Base-by-base conservation (phyloP, 2,888 invertebrate genomes). In the Cephus pygmeus region DNA sequence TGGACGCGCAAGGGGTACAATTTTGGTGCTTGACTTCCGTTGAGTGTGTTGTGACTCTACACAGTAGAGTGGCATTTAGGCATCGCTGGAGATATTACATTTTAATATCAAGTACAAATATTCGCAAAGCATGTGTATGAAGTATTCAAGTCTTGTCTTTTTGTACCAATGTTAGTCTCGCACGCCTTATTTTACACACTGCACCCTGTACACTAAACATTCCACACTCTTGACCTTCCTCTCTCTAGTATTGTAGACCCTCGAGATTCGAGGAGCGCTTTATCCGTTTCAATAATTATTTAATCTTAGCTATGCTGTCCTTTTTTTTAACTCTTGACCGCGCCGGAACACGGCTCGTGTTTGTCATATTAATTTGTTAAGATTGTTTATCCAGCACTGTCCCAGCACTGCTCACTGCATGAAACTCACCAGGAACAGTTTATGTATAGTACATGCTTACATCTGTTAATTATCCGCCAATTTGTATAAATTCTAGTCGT, bases 41-140 rank as follows among this genome's bases (percentile, higher is more conserved):
- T 71, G 68, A 80, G 79, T 76, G 78, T 85, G 82, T 79, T 79
- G 78, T 56, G 82, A 83, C 88, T 87, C 88, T 88, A 88, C 88
- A 88, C 81, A 85, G 88, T 88, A 88, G 88, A 88, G 87, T 83
- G 80, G 83, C 81, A 82, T 81, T 83, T 85, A 87, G 85, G 87
- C 87, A 88, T 88, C 84, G 85, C 83, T 85, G 85, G 84, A 85
- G 83, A 85, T 85, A 83, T 80, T 87, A 83, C 83, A 85, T 81
- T 83, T 85, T 83, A 85, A 85, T 82, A 82, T 82, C 82, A 81
- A 84, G 83, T 86, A 86, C 82, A 84, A 85, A 83, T 82, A 84
- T 83, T 83, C 77, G 79, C 84, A 85, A 82, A 81, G 82, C 85
- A 83, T 83, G 84, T 83, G 82, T 85, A 86, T 81, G 84, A 87